phyloP scores from a whole-genome alignment of 2,113 vertebrate species.

The Camarhynchus parvulus region DNA sequence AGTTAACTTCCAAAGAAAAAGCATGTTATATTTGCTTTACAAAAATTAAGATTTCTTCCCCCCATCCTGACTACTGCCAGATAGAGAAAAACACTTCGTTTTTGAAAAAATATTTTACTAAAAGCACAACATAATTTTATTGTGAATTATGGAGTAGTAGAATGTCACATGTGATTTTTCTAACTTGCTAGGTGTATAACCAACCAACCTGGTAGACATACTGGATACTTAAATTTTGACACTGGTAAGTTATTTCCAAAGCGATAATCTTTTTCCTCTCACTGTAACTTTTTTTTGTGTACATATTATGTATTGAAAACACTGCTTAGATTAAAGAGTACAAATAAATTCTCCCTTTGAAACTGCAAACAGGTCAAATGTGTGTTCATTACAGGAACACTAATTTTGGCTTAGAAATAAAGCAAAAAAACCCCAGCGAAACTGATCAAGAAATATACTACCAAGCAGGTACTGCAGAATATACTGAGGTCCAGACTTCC shows the following conservation, averaged over 20 bases:
- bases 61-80: neutral
- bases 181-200: neutral
- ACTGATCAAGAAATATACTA: conserved; percentile 67
- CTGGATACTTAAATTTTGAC: neutral
- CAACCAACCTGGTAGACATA: neutral
- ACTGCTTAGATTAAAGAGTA: neutral
- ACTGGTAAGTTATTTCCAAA: neutral
- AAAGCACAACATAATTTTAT: neutral
- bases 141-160: neutral
- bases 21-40: rapidly evolving
- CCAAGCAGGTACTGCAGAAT: conserved; percentile 99
- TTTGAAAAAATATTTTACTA: neutral
- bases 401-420: neutral
- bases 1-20: neutral
- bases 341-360: neutral
- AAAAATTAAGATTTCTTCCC: neutral
- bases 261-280: neutral
- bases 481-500: conserved; percentile 98
- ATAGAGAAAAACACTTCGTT: neutral
- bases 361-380: neutral
- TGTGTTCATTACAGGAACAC: neutral
- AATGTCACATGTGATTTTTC: neutral
- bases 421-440: neutral
- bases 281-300: neutral
- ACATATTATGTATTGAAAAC: neutral